Conservation (phyloP, 2,888 invertebrate genomes). For the Trissolcus japonicus region DNA sequence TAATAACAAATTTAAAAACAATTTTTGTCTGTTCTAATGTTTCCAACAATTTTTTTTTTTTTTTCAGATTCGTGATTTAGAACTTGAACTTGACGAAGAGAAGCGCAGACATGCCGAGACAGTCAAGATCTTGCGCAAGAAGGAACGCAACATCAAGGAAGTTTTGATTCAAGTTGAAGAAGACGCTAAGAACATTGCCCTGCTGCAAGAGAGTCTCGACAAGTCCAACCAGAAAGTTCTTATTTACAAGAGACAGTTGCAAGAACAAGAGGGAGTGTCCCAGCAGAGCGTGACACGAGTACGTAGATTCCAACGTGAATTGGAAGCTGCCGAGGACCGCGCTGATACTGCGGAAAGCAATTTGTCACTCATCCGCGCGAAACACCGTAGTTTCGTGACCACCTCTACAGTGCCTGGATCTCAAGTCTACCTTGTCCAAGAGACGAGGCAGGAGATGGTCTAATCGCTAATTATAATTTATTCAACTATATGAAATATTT, state of each 20-base stretch:
- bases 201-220: constrained; percentile 93
- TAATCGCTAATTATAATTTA: constrained; percentile 63
- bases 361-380: constrained; percentile 95
- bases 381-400: constrained; percentile 98
- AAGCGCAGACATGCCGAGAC: constrained; percentile 98
- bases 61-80: constrained; percentile 91
- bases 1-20: neutral
- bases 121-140: constrained; percentile 97
- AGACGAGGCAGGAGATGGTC: constrained; percentile 80
- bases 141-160: constrained; percentile 97
- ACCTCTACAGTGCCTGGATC: constrained; percentile 94
- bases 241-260: constrained; percentile 96
- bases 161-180: constrained; percentile 96
- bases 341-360: constrained; percentile 96
- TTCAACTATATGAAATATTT: constrained; percentile 46
- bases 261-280: constrained; percentile 95
- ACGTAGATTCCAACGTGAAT: constrained; percentile 97
- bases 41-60: neutral
- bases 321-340: constrained; percentile 98
- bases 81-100: constrained; percentile 96
- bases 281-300: constrained; percentile 95
- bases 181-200: constrained; percentile 95
- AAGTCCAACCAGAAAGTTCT: constrained; percentile 91
- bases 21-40: neutral
- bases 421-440: constrained; percentile 93